phyloP scores from a whole-genome alignment of 2,113 vertebrate genomes.

The Oreocharis arfaki region DNA sequence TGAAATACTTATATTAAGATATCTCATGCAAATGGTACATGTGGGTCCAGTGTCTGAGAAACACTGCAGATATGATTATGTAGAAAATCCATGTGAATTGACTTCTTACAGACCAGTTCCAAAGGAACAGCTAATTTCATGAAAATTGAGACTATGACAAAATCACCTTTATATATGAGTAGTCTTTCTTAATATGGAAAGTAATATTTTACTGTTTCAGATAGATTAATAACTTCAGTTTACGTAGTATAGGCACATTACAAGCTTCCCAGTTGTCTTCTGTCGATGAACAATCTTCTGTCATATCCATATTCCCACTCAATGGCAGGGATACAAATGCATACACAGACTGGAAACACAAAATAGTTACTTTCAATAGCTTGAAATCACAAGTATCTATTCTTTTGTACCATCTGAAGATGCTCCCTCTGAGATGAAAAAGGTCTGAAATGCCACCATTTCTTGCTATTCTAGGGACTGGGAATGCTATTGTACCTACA shows the following conservation, averaged over 20 bases:
- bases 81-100: neutral
- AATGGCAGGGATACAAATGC: neutral
- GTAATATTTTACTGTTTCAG: neutral
- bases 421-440: neutral
- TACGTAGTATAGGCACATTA: neutral
- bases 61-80: neutral
- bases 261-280: neutral
- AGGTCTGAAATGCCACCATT: neutral
- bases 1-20: constrained; percentile 17
- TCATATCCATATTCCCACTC: neutral
- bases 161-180: neutral
- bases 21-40: neutral
- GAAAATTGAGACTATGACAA: neutral
- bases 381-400: neutral
- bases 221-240: neutral
- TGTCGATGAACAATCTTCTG: neutral
- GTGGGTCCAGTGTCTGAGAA: neutral
- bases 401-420: neutral
- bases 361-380: neutral
- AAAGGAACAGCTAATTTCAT: neutral
- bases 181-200: neutral
- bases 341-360: neutral
- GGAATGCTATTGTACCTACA: neutral
- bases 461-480: neutral
- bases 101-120: neutral